These are phyloP conservation scores for Linhomoeus sp. DNA, from an alignment of 2,888 invertebrate genomes.

Conservation along the genomic window DNA sequence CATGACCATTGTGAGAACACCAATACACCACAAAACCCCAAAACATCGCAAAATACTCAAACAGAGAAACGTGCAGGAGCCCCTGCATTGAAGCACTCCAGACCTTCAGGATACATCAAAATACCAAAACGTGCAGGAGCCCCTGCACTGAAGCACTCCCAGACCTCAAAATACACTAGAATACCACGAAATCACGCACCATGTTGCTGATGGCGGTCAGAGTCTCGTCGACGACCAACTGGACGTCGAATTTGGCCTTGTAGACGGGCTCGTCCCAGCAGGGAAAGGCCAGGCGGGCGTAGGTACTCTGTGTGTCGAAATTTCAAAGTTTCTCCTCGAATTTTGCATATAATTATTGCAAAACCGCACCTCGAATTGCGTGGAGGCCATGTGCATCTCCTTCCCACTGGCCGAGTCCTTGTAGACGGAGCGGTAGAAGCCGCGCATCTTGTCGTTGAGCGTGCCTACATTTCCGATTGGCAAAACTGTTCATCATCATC, in stretches of 20 bases:
- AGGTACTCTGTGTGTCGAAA: conserved; percentile 29
- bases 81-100: too few species aligned
- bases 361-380: conserved; percentile 28
- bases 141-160: too few species aligned
- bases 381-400: conserved; percentile 38
- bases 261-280: conserved; percentile 75
- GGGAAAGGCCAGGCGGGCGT: conserved; percentile 62
- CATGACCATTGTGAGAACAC: too few species aligned
- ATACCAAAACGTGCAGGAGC: too few species aligned
- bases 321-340: conserved; percentile 15
- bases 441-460: conserved; percentile 28
- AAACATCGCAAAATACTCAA: too few species aligned
- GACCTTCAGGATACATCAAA: too few species aligned
- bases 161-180: too few species aligned
- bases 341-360: conserved; percentile 34
- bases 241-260: conserved; percentile 63
- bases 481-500: background rate
- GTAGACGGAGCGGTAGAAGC: conserved; percentile 70
- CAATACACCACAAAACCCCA: too few species aligned
- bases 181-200: too few species aligned
- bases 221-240: conserved; percentile 55
- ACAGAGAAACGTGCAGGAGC: too few species aligned
- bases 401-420: conserved; percentile 41
- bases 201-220: conserved; percentile 80
- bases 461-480: conserved; percentile 39